Conservation (phyloP, 2,797 vertebrate species). For the Heterohyrax brucei region DNA sequence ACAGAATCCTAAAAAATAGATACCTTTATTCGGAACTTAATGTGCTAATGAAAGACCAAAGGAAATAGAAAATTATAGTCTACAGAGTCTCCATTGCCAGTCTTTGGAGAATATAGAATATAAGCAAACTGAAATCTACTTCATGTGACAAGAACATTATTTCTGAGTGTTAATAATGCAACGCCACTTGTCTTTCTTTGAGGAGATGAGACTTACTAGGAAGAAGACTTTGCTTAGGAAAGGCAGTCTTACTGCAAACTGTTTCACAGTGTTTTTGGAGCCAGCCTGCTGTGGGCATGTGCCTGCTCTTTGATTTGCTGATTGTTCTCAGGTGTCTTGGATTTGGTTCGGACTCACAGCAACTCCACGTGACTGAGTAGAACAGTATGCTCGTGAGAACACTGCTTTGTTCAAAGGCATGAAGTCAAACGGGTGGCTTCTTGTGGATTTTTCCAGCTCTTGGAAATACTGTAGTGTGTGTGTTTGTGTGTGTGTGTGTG, state of each 20-base stretch:
- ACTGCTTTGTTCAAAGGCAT: not conserved
- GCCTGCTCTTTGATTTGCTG: not conserved
- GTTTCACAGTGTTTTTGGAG: fast-evolving
- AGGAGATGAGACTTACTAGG: not conserved
- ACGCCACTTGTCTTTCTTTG: fast-evolving
- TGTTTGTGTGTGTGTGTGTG: too few relatives aligned
- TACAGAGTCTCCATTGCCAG: not conserved
- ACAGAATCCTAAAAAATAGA: slow-evolving; percentile 64
- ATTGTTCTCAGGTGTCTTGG: not conserved
- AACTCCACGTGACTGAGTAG: too few relatives aligned
- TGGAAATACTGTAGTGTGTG: not conserved
- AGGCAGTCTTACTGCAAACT: not conserved
- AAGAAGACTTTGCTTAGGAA: not conserved
- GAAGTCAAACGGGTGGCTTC: not conserved
- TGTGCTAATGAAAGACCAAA: not conserved
- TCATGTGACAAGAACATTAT: not conserved
- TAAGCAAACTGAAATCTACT: not conserved
- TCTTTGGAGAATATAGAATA: not conserved
- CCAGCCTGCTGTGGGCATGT: too few relatives aligned
- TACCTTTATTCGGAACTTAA: not conserved
- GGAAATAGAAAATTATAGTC: slow-evolving; percentile 41
- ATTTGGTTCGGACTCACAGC: not conserved
- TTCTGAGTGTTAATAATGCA: not conserved
- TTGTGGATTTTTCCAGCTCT: not conserved
- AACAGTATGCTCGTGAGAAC: too few relatives aligned